These are phyloP conservation scores for Epiperipatus broadwayi DNA, from an alignment of 2,888 invertebrate species.

Conservation along the genomic window DNA sequence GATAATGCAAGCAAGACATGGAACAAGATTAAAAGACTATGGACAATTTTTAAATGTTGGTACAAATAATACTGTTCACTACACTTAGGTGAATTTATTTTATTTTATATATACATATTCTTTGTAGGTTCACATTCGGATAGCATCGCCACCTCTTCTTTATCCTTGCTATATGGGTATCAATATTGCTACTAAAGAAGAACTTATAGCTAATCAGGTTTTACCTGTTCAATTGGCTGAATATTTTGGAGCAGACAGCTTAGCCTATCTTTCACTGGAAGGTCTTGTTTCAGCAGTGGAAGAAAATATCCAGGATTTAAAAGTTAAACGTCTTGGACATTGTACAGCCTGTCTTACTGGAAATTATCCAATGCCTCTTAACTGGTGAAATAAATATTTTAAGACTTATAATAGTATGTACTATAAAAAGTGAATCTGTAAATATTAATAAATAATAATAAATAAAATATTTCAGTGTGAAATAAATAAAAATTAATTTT, in stretches of 20 bases:
- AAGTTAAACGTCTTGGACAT: constrained; percentile 47
- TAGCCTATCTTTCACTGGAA: constrained; percentile 76
- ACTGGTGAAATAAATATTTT: no score
- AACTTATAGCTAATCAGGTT: constrained; percentile 79
- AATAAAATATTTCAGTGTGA: no score
- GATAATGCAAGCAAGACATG: no score
- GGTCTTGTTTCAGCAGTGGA: constrained; percentile 69
- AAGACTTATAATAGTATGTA: no score
- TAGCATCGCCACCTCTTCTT: constrained; percentile 85
- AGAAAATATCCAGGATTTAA: constrained; percentile 51
- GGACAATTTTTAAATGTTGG: no score
- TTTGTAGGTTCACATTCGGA: constrained; percentile 66
- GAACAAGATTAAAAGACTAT: no score
- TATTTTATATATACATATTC: no score
- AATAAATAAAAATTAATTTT: no score
- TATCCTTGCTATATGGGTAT: constrained; percentile 98
- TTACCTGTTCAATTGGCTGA: constrained; percentile 56
- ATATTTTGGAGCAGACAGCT: constrained; percentile 74
- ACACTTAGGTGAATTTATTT: no score
- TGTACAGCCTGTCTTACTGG: constrained; percentile 91
- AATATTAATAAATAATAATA: no score
- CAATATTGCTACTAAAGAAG: constrained; percentile 89
- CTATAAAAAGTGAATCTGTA: no score
- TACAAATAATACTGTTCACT: no score
- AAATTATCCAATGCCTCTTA: constrained; percentile 69